Percentiles rank a stretch among this genome's conserved stretches.
phyloP scores from a whole-genome alignment of 1,140 invertebrate genomes.

The Sipha flava region DNA sequence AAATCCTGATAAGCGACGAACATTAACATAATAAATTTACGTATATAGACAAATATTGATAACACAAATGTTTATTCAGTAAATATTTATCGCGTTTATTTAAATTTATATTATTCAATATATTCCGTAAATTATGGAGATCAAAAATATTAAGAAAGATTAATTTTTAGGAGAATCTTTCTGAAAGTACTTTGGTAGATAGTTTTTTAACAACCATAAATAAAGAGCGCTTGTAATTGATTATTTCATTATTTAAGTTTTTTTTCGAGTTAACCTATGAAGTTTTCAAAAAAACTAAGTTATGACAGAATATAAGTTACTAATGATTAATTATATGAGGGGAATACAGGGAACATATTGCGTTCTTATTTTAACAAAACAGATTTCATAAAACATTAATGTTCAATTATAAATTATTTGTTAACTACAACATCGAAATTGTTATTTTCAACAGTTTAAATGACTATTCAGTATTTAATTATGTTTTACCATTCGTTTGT shows the following conservation, averaged over 20 bases:
- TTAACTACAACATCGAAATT: too few relatives aligned
- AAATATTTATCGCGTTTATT: not conserved
- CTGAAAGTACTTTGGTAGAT: too few relatives aligned
- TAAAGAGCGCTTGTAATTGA: not conserved
- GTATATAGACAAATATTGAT: not conserved
- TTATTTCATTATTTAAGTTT: not conserved
- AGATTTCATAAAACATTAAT: too few relatives aligned
- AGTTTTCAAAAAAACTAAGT: not conserved
- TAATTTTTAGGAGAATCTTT: not conserved
- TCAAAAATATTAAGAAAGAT: not conserved
- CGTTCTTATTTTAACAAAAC: too few relatives aligned
- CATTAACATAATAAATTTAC: not conserved
- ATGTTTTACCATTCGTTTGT: too few relatives aligned
- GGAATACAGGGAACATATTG: too few relatives aligned
- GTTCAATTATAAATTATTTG: too few relatives aligned
- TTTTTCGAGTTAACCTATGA: not conserved
- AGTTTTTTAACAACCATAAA: not conserved
- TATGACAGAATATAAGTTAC: too few relatives aligned
- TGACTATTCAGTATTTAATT: too few relatives aligned
- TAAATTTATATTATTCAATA: not conserved
- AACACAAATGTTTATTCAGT: not conserved
- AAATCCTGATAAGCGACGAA: not conserved
- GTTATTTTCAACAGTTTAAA: too few relatives aligned
- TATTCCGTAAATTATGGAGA: not conserved
- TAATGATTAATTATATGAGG: too few relatives aligned